phyloP scores from a whole-genome alignment of 2,888 invertebrate genomes.

The Cheilosia vernalis region DNA sequence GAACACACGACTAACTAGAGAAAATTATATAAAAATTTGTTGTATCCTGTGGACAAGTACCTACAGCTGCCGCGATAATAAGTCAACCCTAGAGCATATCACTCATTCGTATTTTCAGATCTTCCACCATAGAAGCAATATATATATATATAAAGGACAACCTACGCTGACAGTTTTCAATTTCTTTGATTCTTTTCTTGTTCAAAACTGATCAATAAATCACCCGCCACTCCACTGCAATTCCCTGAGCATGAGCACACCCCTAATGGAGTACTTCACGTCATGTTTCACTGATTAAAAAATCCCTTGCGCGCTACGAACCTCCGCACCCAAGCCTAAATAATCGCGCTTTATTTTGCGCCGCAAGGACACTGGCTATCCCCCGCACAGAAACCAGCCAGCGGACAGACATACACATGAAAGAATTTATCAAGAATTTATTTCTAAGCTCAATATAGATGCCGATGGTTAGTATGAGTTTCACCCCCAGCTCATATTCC shows the following conservation, averaged over 20 bases:
- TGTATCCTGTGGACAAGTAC: too few relatives aligned
- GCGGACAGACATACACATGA: background rate
- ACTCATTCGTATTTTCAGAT: too few relatives aligned
- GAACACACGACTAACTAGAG: too few relatives aligned
- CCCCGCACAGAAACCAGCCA: background rate
- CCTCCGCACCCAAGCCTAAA: constrained; percentile 1
- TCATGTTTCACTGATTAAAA: constrained; percentile 24
- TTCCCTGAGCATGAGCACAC: background rate
- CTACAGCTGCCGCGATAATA: too few relatives aligned
- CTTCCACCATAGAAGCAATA: too few relatives aligned
- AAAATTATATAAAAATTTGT: too few relatives aligned
- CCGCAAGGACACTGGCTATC: constrained; percentile 7
- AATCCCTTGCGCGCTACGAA: background rate
- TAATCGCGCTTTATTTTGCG: constrained; percentile 12
- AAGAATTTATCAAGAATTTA: constrained; percentile 16
- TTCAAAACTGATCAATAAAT: constrained; percentile 23
- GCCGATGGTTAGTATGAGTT: background rate
- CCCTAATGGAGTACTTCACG: constrained; percentile 15
- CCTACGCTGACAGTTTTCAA: background rate
- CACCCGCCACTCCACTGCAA: background rate
- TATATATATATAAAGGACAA: too few relatives aligned
- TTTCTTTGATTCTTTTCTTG: background rate
- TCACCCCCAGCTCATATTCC: background rate
- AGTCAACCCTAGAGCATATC: too few relatives aligned
- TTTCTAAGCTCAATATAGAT: constrained; percentile 23